Percentiles rank a stretch among this genome's conserved stretches.
Conservation (phyloP, 2,888 invertebrate species). For the Agrochola macilenta region DNA sequence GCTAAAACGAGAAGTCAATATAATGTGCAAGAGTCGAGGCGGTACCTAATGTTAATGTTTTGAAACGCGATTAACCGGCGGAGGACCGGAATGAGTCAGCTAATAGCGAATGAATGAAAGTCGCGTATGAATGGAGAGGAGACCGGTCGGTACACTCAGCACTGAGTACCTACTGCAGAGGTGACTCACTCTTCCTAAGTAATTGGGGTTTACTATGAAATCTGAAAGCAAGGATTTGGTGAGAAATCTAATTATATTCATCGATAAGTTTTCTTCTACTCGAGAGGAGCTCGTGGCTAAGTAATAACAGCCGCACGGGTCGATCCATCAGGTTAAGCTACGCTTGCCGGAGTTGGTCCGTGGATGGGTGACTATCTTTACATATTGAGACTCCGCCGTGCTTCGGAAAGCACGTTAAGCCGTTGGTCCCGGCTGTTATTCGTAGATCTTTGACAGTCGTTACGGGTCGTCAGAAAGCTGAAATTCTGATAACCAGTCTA, state of each 20-base stretch:
- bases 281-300: no score
- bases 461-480: no score
- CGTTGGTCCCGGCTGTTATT: no score
- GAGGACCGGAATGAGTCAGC: constrained; percentile 48
- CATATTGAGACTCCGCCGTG: no score
- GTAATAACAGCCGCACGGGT: no score
- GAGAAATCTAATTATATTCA: neutral
- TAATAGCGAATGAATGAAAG: constrained; percentile 55
- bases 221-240: neutral
- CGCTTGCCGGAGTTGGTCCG: no score
- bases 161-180: neutral
- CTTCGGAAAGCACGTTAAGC: no score
- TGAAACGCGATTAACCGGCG: constrained; percentile 37
- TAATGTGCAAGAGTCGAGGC: constrained; percentile 7
- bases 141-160: constrained; percentile 33
- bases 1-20: constrained; percentile 1
- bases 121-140: constrained; percentile 53
- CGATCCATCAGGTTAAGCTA: no score
- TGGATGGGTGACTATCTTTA: no score
- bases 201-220: neutral
- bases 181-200: constrained; percentile 42
- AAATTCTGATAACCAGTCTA: no score
- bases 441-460: no score
- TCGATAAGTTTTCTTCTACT: neutral
- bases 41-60: constrained; percentile 29